Percentiles rank a stretch among this genome's conserved stretches.
Evolutionary conservation across 2,888 invertebrate species (phyloP).

Genomic region (Saturnia japonica): DNA sequence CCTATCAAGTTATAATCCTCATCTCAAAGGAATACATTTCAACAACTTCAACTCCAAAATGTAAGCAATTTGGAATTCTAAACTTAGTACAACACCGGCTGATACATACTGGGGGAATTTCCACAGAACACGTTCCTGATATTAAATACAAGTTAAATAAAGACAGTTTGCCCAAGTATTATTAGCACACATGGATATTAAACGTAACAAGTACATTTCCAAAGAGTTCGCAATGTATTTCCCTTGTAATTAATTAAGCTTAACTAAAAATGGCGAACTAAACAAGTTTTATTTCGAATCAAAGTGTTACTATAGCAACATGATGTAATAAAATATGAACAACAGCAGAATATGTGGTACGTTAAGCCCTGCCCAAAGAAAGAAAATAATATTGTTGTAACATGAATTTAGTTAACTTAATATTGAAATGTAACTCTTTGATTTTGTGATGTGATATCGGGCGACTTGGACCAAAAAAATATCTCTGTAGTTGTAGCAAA

Average conservation of each 20-base stretch:
- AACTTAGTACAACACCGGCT: slow-evolving; percentile 43
- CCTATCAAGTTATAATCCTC: slow-evolving; percentile 14
- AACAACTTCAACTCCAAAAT: slow-evolving; percentile 42
- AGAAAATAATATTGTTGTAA: no score
- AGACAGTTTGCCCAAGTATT: slow-evolving; percentile 66
- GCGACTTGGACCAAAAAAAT: no score
- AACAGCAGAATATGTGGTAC: no score
- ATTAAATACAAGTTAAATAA: slow-evolving; percentile 77
- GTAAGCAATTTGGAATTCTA: slow-evolving; percentile 63
- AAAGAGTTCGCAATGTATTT: slow-evolving; percentile 60
- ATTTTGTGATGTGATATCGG: no score
- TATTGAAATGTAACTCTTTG: no score
- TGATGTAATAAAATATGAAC: no score
- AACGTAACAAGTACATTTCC: slow-evolving; percentile 66
- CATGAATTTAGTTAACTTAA: no score
- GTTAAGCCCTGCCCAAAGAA: no score
- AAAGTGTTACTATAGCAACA: no score
- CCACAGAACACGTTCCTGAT: slow-evolving; percentile 68
- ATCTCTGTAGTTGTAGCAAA: no score
- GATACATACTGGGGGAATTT: slow-evolving; percentile 52
- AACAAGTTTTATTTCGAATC: no score
- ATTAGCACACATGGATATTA: slow-evolving; percentile 64
- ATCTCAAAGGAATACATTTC: slow-evolving; percentile 49
- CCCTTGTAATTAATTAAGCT: slow-evolving; percentile 67
- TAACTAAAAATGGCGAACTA: slow-evolving; percentile 51